A percentile compares a stretch with the other conserved stretches of the same genome.
Conservation (phyloP, 2,113 vertebrate genomes). For the Cynopterus brachyotis region DNA sequence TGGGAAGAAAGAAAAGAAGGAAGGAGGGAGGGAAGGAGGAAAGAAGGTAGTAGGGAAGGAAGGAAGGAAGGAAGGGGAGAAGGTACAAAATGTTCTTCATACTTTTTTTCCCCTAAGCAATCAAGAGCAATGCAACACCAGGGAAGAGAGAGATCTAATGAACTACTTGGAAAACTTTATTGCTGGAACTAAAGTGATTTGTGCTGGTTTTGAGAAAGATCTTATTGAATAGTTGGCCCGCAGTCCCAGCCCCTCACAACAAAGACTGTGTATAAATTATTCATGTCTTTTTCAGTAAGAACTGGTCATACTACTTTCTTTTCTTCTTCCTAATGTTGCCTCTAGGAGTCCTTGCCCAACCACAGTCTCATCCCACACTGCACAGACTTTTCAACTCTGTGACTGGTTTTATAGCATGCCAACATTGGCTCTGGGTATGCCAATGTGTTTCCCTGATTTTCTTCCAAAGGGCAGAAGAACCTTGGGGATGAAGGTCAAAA, state of each 20-base stretch:
- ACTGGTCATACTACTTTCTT: neutral
- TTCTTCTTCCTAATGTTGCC: neutral
- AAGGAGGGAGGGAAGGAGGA: neutral
- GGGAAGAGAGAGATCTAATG: neutral
- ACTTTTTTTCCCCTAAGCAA: constrained; percentile 14
- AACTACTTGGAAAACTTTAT: constrained; percentile 40
- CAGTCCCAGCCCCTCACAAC: neutral
- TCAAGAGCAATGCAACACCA: neutral
- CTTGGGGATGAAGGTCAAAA: neutral
- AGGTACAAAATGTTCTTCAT: neutral
- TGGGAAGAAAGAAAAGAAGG: neutral
- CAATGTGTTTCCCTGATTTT: neutral
- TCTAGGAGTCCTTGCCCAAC: neutral
- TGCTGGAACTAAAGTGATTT: constrained; percentile 37
- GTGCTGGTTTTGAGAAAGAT: constrained; percentile 22
- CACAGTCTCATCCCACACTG: neutral
- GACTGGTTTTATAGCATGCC: neutral
- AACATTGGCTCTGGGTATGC: neutral
- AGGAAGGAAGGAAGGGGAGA: neutral
- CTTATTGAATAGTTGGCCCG: neutral
- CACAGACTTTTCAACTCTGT: neutral
- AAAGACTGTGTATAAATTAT: constrained; percentile 36
- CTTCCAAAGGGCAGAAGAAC: neutral
- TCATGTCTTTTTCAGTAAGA: neutral
- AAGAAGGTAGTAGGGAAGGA: neutral